phyloP scores from a whole-genome alignment of 2,113 vertebrate genomes.

The Argyrosomus japonicus region DNA sequence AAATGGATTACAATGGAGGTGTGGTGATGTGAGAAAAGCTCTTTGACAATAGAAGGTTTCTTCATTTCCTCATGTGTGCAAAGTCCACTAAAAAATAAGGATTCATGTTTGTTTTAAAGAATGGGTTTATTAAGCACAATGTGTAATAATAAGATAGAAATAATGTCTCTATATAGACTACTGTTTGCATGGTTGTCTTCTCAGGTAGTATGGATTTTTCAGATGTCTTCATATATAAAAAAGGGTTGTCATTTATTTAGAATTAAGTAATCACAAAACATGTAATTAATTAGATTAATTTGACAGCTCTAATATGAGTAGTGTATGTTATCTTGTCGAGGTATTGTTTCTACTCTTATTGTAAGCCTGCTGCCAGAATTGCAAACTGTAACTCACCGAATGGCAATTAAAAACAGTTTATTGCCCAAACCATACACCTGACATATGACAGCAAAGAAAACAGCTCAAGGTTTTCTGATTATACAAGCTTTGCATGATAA shows the following conservation, averaged over 20 bases:
- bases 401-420: neutral
- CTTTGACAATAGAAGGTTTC: neutral
- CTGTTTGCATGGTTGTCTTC: neutral
- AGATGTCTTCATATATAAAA: neutral
- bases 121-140: neutral
- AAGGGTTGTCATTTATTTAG: no score
- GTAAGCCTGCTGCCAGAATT: neutral
- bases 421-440: neutral
- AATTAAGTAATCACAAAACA: no score
- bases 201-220: neutral
- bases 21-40: slow-evolving; percentile 3
- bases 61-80: neutral
- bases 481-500: neutral
- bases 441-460: neutral
- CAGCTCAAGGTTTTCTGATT: neutral
- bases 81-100: no score
- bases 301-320: no score
- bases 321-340: neutral
- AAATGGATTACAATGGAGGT: neutral
- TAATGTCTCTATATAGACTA: neutral
- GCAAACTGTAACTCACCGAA: neutral
- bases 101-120: neutral
- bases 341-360: neutral
- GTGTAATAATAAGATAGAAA: neutral
- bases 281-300: no score